phyloP scores from a whole-genome alignment of 2,888 invertebrate genomes.

The Trisateles emortualis region DNA sequence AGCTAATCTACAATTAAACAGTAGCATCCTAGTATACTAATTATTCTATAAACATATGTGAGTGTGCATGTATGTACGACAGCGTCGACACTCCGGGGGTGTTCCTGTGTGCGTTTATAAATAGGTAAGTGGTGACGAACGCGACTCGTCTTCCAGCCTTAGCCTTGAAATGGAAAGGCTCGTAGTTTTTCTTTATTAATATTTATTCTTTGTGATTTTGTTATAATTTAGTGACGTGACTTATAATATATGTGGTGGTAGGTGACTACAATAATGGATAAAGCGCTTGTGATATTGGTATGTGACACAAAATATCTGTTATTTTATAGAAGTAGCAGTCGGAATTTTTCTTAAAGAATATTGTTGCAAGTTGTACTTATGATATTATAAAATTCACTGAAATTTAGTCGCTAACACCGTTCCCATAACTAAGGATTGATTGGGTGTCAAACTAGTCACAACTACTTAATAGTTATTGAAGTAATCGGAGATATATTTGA shows the following conservation, averaged over 20 bases:
- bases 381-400: too few relatives aligned
- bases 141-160: constrained; percentile 71
- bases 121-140: constrained; percentile 74
- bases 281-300: constrained; percentile 68
- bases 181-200: constrained; percentile 33
- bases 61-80: constrained; percentile 36
- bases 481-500: background rate
- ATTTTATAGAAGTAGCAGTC: too few relatives aligned
- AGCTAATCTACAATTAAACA: constrained; percentile 35
- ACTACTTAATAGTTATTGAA: too few relatives aligned
- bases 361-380: too few relatives aligned
- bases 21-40: constrained; percentile 47
- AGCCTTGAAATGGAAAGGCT: constrained; percentile 81
- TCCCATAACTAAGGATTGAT: too few relatives aligned
- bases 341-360: too few relatives aligned
- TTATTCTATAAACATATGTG: constrained; percentile 36
- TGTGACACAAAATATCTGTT: too few relatives aligned
- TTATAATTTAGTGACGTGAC: constrained; percentile 51
- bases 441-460: too few relatives aligned
- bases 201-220: constrained; percentile 42
- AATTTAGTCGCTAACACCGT: too few relatives aligned
- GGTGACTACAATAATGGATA: constrained; percentile 66
- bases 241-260: constrained; percentile 52
- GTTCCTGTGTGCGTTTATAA: constrained; percentile 78
- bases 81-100: constrained; percentile 43